Base-by-base conservation (phyloP, 2,888 invertebrate species). In the Xylophagus ater region DNA sequence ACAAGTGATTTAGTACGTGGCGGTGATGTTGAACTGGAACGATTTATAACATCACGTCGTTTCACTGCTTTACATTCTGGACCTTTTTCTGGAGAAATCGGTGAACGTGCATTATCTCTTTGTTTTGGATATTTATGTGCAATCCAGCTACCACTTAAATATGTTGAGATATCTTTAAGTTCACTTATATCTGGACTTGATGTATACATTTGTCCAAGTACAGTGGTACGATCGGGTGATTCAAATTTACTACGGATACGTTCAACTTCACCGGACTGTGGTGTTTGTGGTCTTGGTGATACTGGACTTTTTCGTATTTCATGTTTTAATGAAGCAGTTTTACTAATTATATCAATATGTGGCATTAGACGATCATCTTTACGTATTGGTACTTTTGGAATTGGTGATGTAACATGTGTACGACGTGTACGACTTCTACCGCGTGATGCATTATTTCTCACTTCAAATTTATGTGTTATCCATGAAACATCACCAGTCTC, bases 261-360 rank as follows among this genome's bases (percentile, higher is more conserved):
- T 47, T 78, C 77, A 3, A 86, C 85, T 53, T 83, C 80, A 18
- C 78, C 79, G 1, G 71, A 60, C 8, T 73, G 72, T 19, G 50
- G 46, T 20, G 42, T 44, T 5, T 49, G 41, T n/a, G n/a, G n/a
- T n/a, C n/a, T n/a, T n/a, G n/a, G n/a, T n/a, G n/a, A n/a, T n/a
- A n/a, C n/a, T n/a, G n/a, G n/a, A 17, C 51, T 41, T 21, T 51
- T 52, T 7, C 67, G 62, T 14, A 72, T 67, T 48, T 71, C 68
- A 32, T 69, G 69, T 40, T 73, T 65, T 21, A 83, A 62, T 1
- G 76, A 71, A 0, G 86, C 87, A 39, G 84, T 74, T 65, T 88
- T 87, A 51, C 87, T 87, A 51, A 88, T 89, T n/a, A 88, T 78
- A 52, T 88, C 86, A 48, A 88, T 87, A 53, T 83, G 86, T 1